Base-by-base conservation (phyloP, 2,888 invertebrate genomes). In the Tiphia femorata region DNA sequence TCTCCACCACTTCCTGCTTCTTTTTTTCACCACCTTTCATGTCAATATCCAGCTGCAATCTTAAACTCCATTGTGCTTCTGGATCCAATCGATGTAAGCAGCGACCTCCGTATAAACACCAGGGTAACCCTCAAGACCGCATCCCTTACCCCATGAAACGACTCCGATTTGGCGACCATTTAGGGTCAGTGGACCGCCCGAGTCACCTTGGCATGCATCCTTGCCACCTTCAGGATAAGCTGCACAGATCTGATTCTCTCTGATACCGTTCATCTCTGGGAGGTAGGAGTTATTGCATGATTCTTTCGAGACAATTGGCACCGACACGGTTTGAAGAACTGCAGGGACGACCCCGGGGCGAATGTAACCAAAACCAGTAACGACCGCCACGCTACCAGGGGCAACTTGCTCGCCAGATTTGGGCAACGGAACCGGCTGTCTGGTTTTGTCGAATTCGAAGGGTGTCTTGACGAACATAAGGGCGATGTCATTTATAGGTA, bases 221-320 rank as follows among this genome's bases (percentile, higher is more conserved):
- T 67, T 86, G 10, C 89, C 89, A 8, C 89, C 89, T 58, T 84
- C 81, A 4, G 84, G 78, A 0, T 77, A 78, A 0, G 88, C 89
- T 7, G 89, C 89, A 70, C 90, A 90, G 6, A 90, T 85, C 2
- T 81, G 85, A 0, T 85, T 84, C 1, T 35, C 35, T 79, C 73
- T 1, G n/a, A n/a, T n/a, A n/a, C n/a, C n/a, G n/a, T n/a, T n/a
- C n/a, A n/a, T n/a, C n/a, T n/a, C n/a, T 0, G 0, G 0, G 0
- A 0, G 0, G 67, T 90, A 90, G 1, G 85, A 86, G 0, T 77
- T 69, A 1, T 75, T 76, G 72, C 90, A 90, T 0, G 76, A 42
- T 1, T 79, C 64, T 2, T 84, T 82, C 50, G 84, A 86, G 6
- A 89, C 85, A 64, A 87, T 84, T 0, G 89, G 89, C 0, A 90